A percentile compares a stretch with the other conserved stretches of the same genome.
phyloP scores from a whole-genome alignment of 2,113 vertebrate species.

The cattle (Bos taurus) region DNA sequence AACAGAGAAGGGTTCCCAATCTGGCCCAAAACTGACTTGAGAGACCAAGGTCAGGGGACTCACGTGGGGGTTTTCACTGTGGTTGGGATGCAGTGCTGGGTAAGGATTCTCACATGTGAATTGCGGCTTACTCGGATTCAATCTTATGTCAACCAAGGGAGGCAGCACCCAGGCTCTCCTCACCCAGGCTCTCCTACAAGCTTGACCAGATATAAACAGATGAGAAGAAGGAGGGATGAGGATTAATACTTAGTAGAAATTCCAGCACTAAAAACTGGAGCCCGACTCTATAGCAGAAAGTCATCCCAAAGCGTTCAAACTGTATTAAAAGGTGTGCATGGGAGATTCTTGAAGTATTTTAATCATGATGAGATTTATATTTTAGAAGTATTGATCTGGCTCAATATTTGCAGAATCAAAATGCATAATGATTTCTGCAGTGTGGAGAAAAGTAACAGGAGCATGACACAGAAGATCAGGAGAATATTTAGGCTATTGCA shows the following conservation, averaged over 20 bases:
- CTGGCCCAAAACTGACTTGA: not conserved
- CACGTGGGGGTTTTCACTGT: not conserved
- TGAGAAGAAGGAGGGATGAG: not conserved
- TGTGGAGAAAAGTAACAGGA: not conserved
- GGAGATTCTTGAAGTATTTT: not conserved
- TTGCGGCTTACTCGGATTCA: not conserved
- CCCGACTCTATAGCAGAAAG: not conserved
- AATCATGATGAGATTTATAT: not conserved
- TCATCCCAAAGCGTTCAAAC: not conserved
- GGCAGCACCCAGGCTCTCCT: not conserved
- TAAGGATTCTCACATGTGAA: not conserved
- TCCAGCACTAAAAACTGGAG: not conserved
- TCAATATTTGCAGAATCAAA: not conserved
- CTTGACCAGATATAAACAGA: not conserved
- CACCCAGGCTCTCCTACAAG: not conserved
- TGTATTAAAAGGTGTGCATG: not conserved
- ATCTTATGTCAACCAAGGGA: not conserved
- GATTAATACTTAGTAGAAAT: not conserved
- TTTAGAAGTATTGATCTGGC: not conserved
- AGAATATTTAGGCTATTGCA: not conserved
- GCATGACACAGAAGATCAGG: not conserved
- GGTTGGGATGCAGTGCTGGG: not conserved
- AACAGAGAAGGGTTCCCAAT: not conserved
- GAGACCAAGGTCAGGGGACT: not conserved
- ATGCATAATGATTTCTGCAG: not conserved